phyloP scores from a whole-genome alignment of 2,888 invertebrate species.

The Oscheius sp. region DNA sequence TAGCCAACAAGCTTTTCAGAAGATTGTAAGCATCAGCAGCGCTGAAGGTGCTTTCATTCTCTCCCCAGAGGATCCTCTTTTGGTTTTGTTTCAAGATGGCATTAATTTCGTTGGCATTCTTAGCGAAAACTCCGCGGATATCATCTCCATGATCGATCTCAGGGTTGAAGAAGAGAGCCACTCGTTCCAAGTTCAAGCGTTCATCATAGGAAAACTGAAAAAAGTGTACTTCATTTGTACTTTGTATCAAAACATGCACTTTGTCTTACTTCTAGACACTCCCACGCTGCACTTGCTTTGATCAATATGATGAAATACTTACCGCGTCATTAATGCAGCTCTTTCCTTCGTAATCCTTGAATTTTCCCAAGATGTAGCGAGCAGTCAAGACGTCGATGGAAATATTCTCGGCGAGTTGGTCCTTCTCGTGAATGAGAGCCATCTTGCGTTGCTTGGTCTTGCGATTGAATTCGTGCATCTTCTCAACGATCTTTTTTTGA shows the following conservation, averaged over 20 bases:
- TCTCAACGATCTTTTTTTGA: slow-evolving; percentile 12
- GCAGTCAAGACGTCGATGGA: slow-evolving; percentile 15
- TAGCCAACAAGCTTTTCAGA: not conserved
- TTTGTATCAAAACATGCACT: not conserved
- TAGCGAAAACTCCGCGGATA: not conserved
- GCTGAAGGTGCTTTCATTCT: not conserved
- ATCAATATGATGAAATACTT: not conserved
- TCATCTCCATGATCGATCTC: not conserved
- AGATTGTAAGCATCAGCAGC: slow-evolving; percentile 3
- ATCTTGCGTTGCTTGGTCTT: slow-evolving; percentile 12
- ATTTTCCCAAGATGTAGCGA: not conserved
- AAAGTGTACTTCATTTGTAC: not conserved
- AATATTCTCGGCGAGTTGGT: not conserved
- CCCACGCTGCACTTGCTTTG: not conserved
- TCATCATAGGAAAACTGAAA: slow-evolving; percentile 14
- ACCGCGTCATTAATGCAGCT: not conserved
- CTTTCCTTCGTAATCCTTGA: not conserved
- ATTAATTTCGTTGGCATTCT: not conserved
- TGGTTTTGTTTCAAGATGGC: not conserved
- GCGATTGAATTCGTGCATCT: slow-evolving; percentile 6
- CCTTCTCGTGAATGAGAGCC: not conserved
- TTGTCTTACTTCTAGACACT: too few relatives aligned
- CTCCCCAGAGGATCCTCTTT: not conserved
- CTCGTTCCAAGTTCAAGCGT: not conserved
- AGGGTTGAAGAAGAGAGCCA: slow-evolving; percentile 3